A percentile compares a stretch with the other conserved stretches of the same genome.
These are phyloP conservation scores for Myocastor coypus DNA, from an alignment of 2,113 vertebrate species.

Conservation along the genomic window DNA sequence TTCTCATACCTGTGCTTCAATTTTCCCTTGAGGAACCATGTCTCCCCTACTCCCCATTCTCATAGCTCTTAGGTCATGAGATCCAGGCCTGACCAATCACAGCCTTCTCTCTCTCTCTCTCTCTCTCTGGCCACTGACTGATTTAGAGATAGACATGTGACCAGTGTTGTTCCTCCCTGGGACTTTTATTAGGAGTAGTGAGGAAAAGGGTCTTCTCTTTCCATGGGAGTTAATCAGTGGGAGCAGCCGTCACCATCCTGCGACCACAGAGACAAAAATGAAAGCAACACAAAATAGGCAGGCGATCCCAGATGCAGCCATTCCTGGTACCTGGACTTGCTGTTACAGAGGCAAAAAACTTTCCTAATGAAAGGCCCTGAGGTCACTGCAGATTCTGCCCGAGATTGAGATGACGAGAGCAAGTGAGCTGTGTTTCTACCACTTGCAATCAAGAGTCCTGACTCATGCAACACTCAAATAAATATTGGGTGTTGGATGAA, in stretches of 20 bases:
- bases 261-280: not conserved
- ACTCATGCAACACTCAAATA: slow-evolving; percentile 57
- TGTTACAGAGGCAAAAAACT: slow-evolving; percentile 20
- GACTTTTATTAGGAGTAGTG: not conserved
- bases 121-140: slow-evolving; percentile 3
- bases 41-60: not conserved
- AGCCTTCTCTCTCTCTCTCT: not conserved
- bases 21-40: not conserved
- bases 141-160: slow-evolving; percentile 1
- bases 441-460: slow-evolving; percentile 49
- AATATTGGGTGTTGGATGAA: slow-evolving; percentile 56
- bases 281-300: slow-evolving; percentile 29
- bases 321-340: not conserved
- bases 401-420: not conserved
- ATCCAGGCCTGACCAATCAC: slow-evolving; percentile 30
- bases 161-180: slow-evolving; percentile 16
- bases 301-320: not conserved
- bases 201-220: not conserved
- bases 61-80: not conserved
- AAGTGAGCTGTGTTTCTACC: slow-evolving; percentile 58
- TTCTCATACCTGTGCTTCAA: not conserved
- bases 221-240: not conserved
- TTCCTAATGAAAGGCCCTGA: not conserved
- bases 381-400: not conserved
- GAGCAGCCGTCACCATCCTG: not conserved